Conservation (phyloP, 2,113 vertebrate species). For the Pituophis catenifer region DNA sequence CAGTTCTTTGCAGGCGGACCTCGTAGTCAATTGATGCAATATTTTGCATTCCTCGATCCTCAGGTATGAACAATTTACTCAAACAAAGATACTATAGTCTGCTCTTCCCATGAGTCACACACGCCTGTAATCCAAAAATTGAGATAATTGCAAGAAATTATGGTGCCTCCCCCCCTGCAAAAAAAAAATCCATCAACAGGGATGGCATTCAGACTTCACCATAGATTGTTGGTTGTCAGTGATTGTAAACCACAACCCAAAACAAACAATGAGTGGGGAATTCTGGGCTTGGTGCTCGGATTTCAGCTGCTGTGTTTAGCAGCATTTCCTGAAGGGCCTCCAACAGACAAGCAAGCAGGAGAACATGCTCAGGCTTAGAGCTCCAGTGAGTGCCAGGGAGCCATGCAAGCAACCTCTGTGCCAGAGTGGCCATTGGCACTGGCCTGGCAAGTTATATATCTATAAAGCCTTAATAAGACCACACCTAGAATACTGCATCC, state of each 20-base stretch:
- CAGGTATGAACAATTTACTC: not conserved
- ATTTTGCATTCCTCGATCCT: not conserved
- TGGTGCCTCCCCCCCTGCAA: not conserved
- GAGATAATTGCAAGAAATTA: conserved; percentile 34
- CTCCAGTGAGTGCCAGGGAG: too few species aligned
- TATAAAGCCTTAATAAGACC: too few species aligned
- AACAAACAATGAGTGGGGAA: not conserved
- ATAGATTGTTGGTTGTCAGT: conserved; percentile 10
- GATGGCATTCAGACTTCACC: conserved; percentile 3
- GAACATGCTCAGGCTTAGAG: not conserved
- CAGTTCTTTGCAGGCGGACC: not conserved
- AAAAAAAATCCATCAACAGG: conserved; percentile 16
- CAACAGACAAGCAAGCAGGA: not conserved
- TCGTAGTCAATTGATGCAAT: not conserved
- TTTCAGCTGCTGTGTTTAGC: not conserved
- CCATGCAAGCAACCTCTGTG: not conserved
- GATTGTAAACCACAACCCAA: conserved; percentile 21
- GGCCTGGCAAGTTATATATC: not conserved
- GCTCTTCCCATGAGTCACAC: conserved; percentile 20
- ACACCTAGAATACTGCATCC: too few species aligned
- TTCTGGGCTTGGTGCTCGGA: not conserved
- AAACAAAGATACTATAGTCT: conserved; percentile 30
- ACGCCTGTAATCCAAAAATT: conserved; percentile 30
- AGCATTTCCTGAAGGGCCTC: not conserved
- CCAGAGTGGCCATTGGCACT: not conserved